Base-by-base conservation (phyloP, 2,888 invertebrate species). In the Stictocephala bisonia region DNA sequence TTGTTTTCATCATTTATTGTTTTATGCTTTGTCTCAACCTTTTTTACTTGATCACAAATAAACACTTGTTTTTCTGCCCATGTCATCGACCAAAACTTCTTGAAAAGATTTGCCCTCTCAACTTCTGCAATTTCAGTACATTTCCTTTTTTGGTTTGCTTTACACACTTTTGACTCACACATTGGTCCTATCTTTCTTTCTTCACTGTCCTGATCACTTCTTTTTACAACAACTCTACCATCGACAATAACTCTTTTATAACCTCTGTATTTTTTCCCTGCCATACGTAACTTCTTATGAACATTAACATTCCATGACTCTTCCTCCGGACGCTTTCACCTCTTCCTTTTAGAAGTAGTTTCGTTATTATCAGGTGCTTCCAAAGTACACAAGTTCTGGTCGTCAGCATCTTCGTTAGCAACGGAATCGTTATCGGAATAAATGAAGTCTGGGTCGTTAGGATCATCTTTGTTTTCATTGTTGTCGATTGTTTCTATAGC, bases 211-310 rank as follows among this genome's bases (percentile, higher is more conserved):
- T 44, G 3, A 6, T 44, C 9, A 9, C 44, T 48, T 22, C 48
- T 48, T 48, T n/a, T 18, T 48, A 56, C 58, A 3, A 15, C 29
- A 20, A 58, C 24, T 29, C 29, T 58, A 15, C 11, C 58, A 58
- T 58, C 9, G 24, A 27, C n/a, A 27, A 4, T 58, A n/a, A 58
- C 29, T 58, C 29, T 58, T 7, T 58, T 29, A 29, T 58, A 24
- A 29, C 58, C 58, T 11, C 24, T 29, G 29, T 58, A 58, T 29
- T 58, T 58, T 58, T 58, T 58, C 29, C 58, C 58, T n/a, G 58
- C 29, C 58, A 58, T 58, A 29, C 29, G 29, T 58, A 58, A 29
- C 29, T 58, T 58, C 29, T 58, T 58, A 29, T 58, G 58, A 27
- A 58, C 1, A 20, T 24, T 27, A 58, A 58, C 58, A 58, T 58